Evolutionary conservation across 2,888 invertebrate genomes (phyloP).

Genomic region (Linnaemya vulpina): DNA sequence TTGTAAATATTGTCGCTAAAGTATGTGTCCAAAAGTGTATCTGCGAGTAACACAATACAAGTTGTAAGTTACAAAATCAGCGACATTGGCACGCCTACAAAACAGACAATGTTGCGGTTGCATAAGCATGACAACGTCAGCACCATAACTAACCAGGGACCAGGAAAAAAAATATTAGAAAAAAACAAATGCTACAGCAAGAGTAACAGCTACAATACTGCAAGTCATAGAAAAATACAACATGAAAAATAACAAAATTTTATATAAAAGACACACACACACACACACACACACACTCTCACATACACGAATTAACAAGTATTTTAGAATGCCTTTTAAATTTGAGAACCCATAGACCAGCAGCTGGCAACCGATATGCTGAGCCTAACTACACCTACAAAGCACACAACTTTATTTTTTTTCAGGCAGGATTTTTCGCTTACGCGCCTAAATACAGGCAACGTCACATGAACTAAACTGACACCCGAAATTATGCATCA

Average conservation of each 20-base stretch:
- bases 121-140: slow-evolving; percentile 78
- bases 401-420: background rate
- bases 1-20: slow-evolving; percentile 77
- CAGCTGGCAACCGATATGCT: slow-evolving; percentile 55
- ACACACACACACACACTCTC: slow-evolving; percentile 71
- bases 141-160: slow-evolving; percentile 75
- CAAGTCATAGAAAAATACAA: slow-evolving; percentile 62
- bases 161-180: slow-evolving; percentile 40
- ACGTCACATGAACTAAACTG: slow-evolving; percentile 67
- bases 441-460: slow-evolving; percentile 73
- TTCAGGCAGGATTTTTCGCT: slow-evolving; percentile 41
- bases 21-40: slow-evolving; percentile 24
- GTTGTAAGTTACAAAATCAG: slow-evolving; percentile 79
- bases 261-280: slow-evolving; percentile 69
- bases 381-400: slow-evolving; percentile 34
- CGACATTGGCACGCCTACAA: slow-evolving; percentile 81
- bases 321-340: slow-evolving; percentile 62
- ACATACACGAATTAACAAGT: slow-evolving; percentile 73
- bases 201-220: slow-evolving; percentile 49
- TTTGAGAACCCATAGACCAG: slow-evolving; percentile 56
- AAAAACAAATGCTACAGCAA: slow-evolving; percentile 42
- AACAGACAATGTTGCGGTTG: slow-evolving; percentile 80
- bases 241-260: slow-evolving; percentile 66
- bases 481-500: slow-evolving; percentile 79
- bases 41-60: slow-evolving; percentile 61